Percentiles rank a stretch among this genome's conserved stretches.
Conservation (phyloP, 2,797 vertebrate species). For the Halcyon chelicuti region DNA sequence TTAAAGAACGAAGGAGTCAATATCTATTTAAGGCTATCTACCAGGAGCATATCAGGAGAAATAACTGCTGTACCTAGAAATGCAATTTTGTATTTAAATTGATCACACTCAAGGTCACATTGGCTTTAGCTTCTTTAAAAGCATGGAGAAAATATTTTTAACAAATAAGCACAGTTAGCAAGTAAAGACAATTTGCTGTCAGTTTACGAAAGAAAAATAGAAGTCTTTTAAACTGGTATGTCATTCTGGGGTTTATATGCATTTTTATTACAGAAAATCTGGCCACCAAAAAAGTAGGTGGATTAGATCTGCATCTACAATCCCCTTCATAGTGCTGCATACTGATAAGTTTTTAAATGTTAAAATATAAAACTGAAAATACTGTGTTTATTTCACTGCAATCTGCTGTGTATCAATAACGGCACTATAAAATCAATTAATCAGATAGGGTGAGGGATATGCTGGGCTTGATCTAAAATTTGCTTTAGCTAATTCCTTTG, state of each 20-base stretch:
- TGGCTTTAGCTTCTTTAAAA: neutral
- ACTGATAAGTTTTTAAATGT: slow-evolving; percentile 29
- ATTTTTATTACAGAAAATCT: slow-evolving; percentile 54
- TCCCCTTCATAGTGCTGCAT: slow-evolving; percentile 7
- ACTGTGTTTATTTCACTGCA: slow-evolving; percentile 17
- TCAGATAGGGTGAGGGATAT: neutral
- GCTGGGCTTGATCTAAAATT: neutral
- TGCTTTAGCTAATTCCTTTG: neutral
- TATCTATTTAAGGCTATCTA: slow-evolving; percentile 10
- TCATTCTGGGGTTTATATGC: slow-evolving; percentile 15
- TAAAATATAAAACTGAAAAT: slow-evolving; percentile 24
- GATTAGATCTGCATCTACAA: slow-evolving; percentile 22
- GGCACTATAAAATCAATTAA: neutral
- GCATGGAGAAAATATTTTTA: neutral
- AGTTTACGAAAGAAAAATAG: slow-evolving; percentile 4
- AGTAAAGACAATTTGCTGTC: neutral
- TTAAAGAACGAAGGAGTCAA: neutral
- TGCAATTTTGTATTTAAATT: slow-evolving; percentile 23
- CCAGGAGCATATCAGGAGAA: neutral
- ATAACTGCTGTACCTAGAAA: neutral
- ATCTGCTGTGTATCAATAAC: neutral
- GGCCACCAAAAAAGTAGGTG: slow-evolving; percentile 21
- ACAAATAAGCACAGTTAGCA: slow-evolving; percentile 1
- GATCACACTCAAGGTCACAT: neutral
- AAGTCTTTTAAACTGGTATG: slow-evolving; percentile 22